Conservation (phyloP, 2,797 vertebrate genomes). For the Meriones psammophilus region DNA sequence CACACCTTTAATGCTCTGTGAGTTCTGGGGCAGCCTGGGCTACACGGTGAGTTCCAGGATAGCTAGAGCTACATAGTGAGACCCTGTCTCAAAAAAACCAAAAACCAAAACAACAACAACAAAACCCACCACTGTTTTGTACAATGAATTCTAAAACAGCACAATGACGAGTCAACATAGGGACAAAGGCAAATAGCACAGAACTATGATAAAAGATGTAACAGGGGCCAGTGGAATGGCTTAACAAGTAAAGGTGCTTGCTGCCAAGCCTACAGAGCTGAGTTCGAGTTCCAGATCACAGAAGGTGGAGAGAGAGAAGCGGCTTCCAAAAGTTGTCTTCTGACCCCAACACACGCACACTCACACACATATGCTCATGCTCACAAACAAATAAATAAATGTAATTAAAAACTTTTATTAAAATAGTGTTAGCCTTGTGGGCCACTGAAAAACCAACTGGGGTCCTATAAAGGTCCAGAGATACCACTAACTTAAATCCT, state of each 20-base stretch:
- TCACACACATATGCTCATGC: not conserved
- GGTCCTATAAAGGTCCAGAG: not conserved
- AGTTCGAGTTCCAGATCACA: not conserved
- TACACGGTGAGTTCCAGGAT: not conserved
- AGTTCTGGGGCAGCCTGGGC: not conserved
- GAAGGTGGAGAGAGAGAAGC: not conserved
- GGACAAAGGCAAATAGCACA: not conserved
- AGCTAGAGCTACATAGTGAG: not conserved
- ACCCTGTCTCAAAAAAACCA: not conserved
- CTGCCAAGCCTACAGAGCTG: not conserved
- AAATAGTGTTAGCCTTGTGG: not conserved
- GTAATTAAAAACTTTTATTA: not conserved
- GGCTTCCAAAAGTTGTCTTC: not conserved
- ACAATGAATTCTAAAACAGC: not conserved
- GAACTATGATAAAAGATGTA: not conserved
- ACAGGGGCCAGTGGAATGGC: not conserved
- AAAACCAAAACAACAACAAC: not conserved
- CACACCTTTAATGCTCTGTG: not conserved
- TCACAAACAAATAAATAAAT: not conserved
- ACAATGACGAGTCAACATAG: not conserved
- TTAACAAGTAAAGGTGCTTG: not conserved
- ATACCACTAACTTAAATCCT: not conserved
- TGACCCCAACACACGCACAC: not conserved
- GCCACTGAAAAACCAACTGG: constrained; percentile 26
- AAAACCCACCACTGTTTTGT: not conserved